Base-by-base conservation (phyloP, 1,140 invertebrate genomes). In the Prorops nasuta region DNA sequence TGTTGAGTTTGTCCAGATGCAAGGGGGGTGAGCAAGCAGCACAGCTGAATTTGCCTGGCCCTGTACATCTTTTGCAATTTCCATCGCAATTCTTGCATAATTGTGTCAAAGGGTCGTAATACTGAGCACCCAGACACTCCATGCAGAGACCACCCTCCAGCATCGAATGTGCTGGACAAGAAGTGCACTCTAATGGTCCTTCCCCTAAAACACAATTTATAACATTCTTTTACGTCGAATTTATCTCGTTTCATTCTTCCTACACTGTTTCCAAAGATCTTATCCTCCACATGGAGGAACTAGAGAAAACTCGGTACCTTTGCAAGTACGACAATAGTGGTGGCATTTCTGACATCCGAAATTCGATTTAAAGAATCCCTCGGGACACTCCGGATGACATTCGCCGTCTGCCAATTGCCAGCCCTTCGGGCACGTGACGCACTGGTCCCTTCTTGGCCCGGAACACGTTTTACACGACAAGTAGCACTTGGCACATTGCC, bases 291-390 rank as follows among this genome's bases (percentile, higher is more conserved):
- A n/a, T n/a, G n/a, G n/a, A n/a, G n/a, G n/a, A n/a, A n/a, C n/a
- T n/a, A n/a, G n/a, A n/a, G n/a, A n/a, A n/a, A n/a, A n/a, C n/a
- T n/a, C n/a, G n/a, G n/a, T 73, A 87, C 86, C 89, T 68, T 86
- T 84, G 67, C 89, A 91, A 49, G 89, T 88, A 41, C 84, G 83
- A 68, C 89, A 92, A 62, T 87, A 90, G 66, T 90, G 88, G 78
- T 91, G 89, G 65, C 90, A 92, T 65, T 89, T 90, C 56, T 89
- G 86, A 57, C 90, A 92, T 1, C 89, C 88, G 59, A 83, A 89
- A 24, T 84, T 81, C 0, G 85, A 86, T 66, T 89, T 86, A 69
- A 90, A 91, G 68, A 88, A 91, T 15, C 89, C 88, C 69, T 89
- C 84, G 3, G 91, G 91, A 74, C 91, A 94, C 63, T 88, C 85